Conservation (phyloP, 2,888 invertebrate species). For the Lasioglossum pauxillum region DNA sequence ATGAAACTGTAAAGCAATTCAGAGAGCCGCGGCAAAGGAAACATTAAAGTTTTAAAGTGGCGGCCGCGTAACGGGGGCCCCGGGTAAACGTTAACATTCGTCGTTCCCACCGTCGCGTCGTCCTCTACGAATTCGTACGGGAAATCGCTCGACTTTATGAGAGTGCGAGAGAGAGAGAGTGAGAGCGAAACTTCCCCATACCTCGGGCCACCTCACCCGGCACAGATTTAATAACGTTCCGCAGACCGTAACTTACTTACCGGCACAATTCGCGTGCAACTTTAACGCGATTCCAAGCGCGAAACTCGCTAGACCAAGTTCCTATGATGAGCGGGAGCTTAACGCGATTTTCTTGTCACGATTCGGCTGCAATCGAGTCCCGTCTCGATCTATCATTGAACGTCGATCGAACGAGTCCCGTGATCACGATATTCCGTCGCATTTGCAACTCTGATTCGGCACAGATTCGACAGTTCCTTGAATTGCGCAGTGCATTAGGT, state of each 20-base stretch:
- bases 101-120: conserved; percentile 2
- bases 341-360: not conserved
- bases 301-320: not conserved
- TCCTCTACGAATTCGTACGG: conserved; percentile 16
- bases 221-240: conserved; percentile 32
- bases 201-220: not conserved
- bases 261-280: conserved; percentile 17
- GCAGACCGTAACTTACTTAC: conserved; percentile 11
- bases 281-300: not conserved
- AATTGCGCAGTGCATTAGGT: not conserved
- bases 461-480: not conserved
- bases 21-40: conserved; percentile 43
- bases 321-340: not conserved
- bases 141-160: conserved; percentile 14
- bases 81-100: conserved; percentile 21
- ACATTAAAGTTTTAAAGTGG: conserved; percentile 56
- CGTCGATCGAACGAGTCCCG: not conserved
- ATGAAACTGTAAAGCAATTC: conserved; percentile 51
- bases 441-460: not conserved
- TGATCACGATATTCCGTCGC: not conserved
- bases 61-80: not conserved
- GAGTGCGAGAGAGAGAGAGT: not conserved
- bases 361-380: not conserved
- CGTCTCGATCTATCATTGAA: not conserved
- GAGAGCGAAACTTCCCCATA: conserved; percentile 26